Conservation (phyloP, 2,797 vertebrate genomes). For the Brotula barbata region DNA sequence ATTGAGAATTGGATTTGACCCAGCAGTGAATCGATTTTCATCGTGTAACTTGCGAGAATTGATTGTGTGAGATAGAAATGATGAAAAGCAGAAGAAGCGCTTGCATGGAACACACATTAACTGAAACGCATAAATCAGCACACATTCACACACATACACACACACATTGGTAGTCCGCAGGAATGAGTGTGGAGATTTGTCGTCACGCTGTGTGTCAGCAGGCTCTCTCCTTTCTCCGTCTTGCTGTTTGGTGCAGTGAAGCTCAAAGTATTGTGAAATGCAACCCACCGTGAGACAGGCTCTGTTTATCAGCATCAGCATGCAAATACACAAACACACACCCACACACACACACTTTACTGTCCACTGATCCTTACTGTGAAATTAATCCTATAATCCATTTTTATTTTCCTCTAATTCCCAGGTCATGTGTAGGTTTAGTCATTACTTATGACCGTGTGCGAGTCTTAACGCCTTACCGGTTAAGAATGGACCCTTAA, state of each 20-base stretch:
- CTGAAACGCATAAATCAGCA: neutral
- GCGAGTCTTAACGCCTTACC: too few species aligned
- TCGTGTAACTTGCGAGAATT: too few species aligned
- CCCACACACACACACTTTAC: slow-evolving; percentile 15
- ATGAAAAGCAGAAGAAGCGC: too few species aligned
- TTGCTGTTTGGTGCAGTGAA: slow-evolving; percentile 55
- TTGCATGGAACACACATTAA: too few species aligned
- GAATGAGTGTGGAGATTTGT: slow-evolving; percentile 61
- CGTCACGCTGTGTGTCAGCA: slow-evolving; percentile 45
- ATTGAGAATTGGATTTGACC: slow-evolving; percentile 7
- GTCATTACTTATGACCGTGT: too few species aligned
- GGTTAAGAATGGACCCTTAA: too few species aligned
- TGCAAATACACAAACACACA: slow-evolving; percentile 44
- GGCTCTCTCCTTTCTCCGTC: slow-evolving; percentile 53
- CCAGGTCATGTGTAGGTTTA: neutral
- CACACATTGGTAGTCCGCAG: slow-evolving; percentile 38
- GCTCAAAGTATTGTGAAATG: slow-evolving; percentile 71
- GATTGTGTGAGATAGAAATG: too few species aligned
- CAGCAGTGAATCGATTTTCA: neutral
- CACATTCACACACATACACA: neutral
- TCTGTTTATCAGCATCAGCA: slow-evolving; percentile 62
- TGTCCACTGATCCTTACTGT: slow-evolving; percentile 6
- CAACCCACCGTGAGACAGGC: slow-evolving; percentile 30
- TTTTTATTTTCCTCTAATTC: neutral
- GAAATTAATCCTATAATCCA: neutral